phyloP scores from a whole-genome alignment of 2,113 vertebrate species.

The Sinocyclocheilus maitianheensis region DNA sequence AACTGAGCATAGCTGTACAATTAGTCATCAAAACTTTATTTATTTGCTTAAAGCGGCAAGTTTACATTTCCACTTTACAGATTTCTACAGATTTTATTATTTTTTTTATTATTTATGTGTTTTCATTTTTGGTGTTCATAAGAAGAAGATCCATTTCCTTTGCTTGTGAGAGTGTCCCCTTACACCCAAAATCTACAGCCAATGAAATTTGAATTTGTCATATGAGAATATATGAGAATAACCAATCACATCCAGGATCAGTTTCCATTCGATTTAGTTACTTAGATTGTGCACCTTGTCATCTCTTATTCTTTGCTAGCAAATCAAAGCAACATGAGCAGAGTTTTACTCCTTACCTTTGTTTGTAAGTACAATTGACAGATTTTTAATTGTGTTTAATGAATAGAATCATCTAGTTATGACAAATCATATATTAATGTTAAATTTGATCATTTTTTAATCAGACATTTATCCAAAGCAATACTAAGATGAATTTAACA shows the following conservation, averaged over 20 bases:
- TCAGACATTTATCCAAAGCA: not conserved
- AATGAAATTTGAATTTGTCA: constrained; percentile 21
- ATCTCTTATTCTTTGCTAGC: not conserved
- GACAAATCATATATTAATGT: not conserved
- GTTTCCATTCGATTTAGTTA: constrained; percentile 6
- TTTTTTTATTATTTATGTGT: no score
- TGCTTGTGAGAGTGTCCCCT: not conserved
- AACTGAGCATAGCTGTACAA: no score
- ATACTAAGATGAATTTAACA: not conserved
- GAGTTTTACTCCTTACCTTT: not conserved
- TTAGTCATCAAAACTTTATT: not conserved
- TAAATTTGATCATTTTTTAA: not conserved
- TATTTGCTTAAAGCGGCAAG: not conserved
- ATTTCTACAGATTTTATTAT: not conserved
- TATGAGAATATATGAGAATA: not conserved
- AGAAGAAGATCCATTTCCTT: not conserved
- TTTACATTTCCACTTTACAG: not conserved
- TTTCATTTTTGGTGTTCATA: not conserved
- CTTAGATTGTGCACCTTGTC: not conserved
- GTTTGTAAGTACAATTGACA: constrained; percentile 22
- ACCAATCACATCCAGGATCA: constrained; percentile 20
- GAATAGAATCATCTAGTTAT: not conserved
- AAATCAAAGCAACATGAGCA: constrained; percentile 15
- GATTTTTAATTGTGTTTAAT: not conserved
- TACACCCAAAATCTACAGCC: not conserved